These are phyloP conservation scores for Leptopilina boulardi DNA, from an alignment of 1,140 invertebrate species.

Conservation along the genomic window DNA sequence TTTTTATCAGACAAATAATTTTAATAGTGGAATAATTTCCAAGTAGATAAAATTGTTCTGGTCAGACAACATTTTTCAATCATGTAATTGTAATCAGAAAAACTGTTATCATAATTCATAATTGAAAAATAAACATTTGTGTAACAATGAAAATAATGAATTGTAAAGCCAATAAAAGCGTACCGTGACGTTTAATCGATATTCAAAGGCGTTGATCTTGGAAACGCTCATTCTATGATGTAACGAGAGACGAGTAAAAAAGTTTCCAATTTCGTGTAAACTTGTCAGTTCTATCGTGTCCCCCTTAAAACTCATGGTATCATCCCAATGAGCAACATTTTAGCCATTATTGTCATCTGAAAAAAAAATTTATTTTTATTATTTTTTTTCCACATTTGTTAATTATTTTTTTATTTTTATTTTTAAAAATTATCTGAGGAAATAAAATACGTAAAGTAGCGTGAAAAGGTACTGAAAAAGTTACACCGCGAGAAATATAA, in stretches of 20 bases:
- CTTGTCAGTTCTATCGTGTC: slow-evolving; percentile 6
- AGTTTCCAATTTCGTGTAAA: slow-evolving; percentile 16
- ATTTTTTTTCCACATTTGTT: background rate
- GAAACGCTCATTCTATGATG: slow-evolving; percentile 5
- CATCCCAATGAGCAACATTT: background rate
- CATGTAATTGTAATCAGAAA: too few relatives aligned
- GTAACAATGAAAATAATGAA: background rate
- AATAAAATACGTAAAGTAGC: background rate
- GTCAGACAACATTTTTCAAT: too few relatives aligned
- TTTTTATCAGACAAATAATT: too few relatives aligned
- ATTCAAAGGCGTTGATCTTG: slow-evolving; percentile 21
- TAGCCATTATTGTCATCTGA: too few relatives aligned
- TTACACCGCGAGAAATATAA: background rate
- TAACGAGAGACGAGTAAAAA: slow-evolving; percentile 22
- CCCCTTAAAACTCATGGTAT: background rate
- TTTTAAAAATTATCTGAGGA: too few relatives aligned
- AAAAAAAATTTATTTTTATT: too few relatives aligned
- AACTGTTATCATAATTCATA: too few relatives aligned
- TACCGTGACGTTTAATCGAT: slow-evolving; percentile 25
- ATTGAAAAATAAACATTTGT: background rate
- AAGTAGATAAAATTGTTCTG: too few relatives aligned
- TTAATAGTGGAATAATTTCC: too few relatives aligned
- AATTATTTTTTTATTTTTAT: too few relatives aligned
- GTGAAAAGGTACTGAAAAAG: background rate
- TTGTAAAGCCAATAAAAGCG: background rate